These are phyloP conservation scores for Emys orbicularis DNA, from an alignment of 2,797 vertebrate genomes.

Conservation along the genomic window DNA sequence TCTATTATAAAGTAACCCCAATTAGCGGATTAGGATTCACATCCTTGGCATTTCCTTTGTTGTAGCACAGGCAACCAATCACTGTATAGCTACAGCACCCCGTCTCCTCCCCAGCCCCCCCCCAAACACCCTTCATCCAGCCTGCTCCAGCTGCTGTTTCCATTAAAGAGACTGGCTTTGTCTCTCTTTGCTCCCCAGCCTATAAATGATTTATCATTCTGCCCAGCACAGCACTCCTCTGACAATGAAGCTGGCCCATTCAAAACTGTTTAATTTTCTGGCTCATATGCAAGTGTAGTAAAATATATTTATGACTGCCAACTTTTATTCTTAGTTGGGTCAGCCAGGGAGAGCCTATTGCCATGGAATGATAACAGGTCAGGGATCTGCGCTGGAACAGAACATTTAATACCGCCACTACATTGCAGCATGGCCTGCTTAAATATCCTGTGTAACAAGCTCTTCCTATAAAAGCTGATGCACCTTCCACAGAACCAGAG, in stretches of 20 bases:
- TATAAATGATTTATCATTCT: neutral
- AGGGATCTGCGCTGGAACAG: neutral
- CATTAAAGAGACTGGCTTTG: neutral
- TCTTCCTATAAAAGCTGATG: neutral
- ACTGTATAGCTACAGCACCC: neutral
- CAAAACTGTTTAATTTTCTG: neutral
- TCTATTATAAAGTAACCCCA: neutral
- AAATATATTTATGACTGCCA: neutral
- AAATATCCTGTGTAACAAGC: neutral
- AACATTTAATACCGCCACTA: neutral
- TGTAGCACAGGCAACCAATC: neutral
- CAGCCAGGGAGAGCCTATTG: neutral
- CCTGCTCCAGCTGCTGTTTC: neutral
- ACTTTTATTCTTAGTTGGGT: neutral
- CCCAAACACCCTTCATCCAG: accelerated
- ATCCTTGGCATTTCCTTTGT: neutral
- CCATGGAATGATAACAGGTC: neutral
- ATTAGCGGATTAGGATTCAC: neutral
- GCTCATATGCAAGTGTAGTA: neutral
- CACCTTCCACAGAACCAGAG: neutral
- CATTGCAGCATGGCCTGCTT: neutral
- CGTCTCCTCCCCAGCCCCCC: too few relatives aligned
- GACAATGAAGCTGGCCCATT: neutral
- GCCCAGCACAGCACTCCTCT: neutral
- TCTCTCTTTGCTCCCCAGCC: neutral